Conservation (phyloP, 2,113 vertebrate species). For the Tapirus terrestris region DNA sequence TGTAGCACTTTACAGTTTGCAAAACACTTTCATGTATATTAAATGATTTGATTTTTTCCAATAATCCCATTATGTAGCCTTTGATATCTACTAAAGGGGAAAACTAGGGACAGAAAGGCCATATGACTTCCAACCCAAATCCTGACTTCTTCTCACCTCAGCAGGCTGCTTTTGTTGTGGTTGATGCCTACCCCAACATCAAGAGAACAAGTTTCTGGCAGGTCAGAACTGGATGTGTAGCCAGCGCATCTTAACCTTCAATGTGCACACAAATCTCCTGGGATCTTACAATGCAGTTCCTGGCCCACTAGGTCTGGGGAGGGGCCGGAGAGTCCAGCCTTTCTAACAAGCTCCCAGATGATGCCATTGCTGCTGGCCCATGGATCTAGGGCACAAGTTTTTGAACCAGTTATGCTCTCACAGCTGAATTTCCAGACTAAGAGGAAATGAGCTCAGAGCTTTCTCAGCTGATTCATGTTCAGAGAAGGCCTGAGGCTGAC, state of each 20-base stretch:
- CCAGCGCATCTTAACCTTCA: not conserved
- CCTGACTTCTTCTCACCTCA: not conserved
- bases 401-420: not conserved
- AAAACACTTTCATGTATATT: not conserved
- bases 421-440: not conserved
- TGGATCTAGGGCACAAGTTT: not conserved
- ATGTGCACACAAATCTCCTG: not conserved
- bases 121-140: not conserved
- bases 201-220: not conserved
- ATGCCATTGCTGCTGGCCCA: not conserved
- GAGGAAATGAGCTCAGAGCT: not conserved
- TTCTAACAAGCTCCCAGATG: not conserved
- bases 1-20: not conserved
- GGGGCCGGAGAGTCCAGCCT: not conserved
- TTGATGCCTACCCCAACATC: not conserved
- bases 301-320: not conserved
- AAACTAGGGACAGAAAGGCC: not conserved
- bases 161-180: not conserved
- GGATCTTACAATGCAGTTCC: not conserved
- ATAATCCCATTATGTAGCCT: not conserved
- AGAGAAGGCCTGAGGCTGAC: not conserved
- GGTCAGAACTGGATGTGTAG: not conserved
- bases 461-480: not conserved
- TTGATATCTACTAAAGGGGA: not conserved
- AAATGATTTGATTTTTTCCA: not conserved